These are phyloP conservation scores for Lordiphosa fenestrarum DNA, from an alignment of 2,888 invertebrate genomes.

Conservation along the genomic window DNA sequence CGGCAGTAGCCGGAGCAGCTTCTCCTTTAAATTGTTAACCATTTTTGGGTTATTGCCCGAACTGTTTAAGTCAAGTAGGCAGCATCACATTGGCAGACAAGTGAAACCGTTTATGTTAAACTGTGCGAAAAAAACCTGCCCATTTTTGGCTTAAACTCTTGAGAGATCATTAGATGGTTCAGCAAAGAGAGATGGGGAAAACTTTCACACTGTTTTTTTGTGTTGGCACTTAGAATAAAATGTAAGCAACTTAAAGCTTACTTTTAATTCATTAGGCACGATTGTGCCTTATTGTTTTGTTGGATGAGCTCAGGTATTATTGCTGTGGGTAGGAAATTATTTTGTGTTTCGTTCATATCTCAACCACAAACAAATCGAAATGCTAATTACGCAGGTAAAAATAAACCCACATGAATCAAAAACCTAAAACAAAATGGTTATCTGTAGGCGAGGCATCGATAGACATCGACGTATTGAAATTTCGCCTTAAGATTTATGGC, in stretches of 20 bases:
- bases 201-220: conserved; percentile 37
- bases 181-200: conserved; percentile 8
- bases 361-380: conserved; percentile 22
- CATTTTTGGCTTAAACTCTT: conserved; percentile 13
- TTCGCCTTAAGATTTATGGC: conserved; percentile 41
- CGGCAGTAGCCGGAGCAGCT: conserved; percentile 7
- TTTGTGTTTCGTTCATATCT: conserved; percentile 8
- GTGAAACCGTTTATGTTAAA: conserved; percentile 13
- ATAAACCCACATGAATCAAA: conserved; percentile 6
- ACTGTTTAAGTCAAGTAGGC: conserved; percentile 12
- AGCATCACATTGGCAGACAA: conserved; percentile 23
- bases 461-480: conserved; percentile 47
- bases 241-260: too few species aligned
- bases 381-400: conserved; percentile 52
- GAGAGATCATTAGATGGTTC: conserved; percentile 1
- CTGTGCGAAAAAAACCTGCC: conserved; percentile 33
- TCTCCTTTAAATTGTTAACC: background rate
- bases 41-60: conserved; percentile 4
- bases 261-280: too few species aligned
- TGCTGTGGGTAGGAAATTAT: too few species aligned
- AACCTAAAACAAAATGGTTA: conserved; percentile 35
- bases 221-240: background rate
- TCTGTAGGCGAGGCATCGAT: conserved; percentile 30
- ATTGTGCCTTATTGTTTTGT: background rate
- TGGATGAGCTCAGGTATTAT: conserved; percentile 14